These are phyloP conservation scores for Dinothrombium tinctorium DNA, from an alignment of 1,140 invertebrate species.

Conservation along the genomic window DNA sequence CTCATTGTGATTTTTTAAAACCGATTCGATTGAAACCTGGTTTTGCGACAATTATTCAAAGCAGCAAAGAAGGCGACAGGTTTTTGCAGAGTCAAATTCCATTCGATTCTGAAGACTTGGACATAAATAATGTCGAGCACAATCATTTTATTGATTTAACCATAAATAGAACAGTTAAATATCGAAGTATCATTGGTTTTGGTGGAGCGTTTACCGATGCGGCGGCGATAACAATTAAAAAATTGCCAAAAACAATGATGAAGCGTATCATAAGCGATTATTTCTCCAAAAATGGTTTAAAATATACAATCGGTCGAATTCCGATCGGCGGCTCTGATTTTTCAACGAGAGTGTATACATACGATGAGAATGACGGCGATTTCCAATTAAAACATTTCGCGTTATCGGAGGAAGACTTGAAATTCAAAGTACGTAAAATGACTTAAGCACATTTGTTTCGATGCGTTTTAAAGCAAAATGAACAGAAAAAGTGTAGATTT, in stretches of 20 bases:
- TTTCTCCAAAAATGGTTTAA: slow-evolving; percentile 19
- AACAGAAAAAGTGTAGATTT: too few relatives aligned
- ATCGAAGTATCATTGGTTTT: slow-evolving; percentile 48
- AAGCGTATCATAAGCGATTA: slow-evolving; percentile 20
- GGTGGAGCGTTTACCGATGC: slow-evolving; percentile 71
- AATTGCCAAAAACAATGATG: slow-evolving; percentile 28
- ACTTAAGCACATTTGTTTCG: too few relatives aligned
- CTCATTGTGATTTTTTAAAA: too few relatives aligned
- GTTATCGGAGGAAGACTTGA: slow-evolving; percentile 36
- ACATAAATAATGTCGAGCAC: too few relatives aligned
- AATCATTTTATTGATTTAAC: too few relatives aligned
- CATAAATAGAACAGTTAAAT: too few relatives aligned
- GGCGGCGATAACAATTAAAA: slow-evolving; percentile 42
- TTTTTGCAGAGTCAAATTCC: too few relatives aligned
- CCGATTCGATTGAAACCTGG: too few relatives aligned
- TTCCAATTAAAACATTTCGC: slow-evolving; percentile 36
- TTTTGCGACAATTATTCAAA: too few relatives aligned
- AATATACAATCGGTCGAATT: slow-evolving; percentile 23
- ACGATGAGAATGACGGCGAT: slow-evolving; percentile 35
- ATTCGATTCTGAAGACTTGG: too few relatives aligned
- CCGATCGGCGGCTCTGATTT: slow-evolving; percentile 65
- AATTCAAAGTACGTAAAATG: slow-evolving; percentile 29
- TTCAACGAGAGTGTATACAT: slow-evolving; percentile 38
- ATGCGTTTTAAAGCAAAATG: too few relatives aligned
- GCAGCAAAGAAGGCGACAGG: too few relatives aligned